Base-by-base conservation (phyloP, 2,797 vertebrate genomes). In the Eleutherodactylus coqui region DNA sequence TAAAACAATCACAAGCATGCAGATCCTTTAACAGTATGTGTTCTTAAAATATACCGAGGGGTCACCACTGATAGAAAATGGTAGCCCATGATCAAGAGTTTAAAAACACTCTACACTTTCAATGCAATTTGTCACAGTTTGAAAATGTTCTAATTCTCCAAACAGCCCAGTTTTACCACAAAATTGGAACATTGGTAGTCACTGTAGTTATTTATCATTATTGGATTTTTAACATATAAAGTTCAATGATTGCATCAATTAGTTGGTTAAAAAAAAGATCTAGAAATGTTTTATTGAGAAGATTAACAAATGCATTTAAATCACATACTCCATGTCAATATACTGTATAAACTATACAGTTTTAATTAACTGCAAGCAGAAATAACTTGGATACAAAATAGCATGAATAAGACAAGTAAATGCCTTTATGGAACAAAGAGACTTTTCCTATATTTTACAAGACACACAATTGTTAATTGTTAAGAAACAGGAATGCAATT, bases 401-500 rank as follows among this genome's bases (percentile, higher is more conserved):
- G 62, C 24, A 85, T 64, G 55, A 38, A 29, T 55, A 17, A 45
- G 17, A 75, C 1, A 49, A 55, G 60, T 41, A 75, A 49, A 34
- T 55, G 45, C 5, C 60, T 82, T 76, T 51, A 38, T 6, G 11
- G 32, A 27, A 76, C 80, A 84, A 41, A 76, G 69, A 75, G 69
- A 72, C 45, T 43, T 70, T 72, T 87, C 70, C 38, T 67, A 14
- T 75, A 53, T 79, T 75, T 64, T 77, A 69, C 45, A 70, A 70
- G 80, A n/a, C 41, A 75, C 45, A 27, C 76, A 29, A 75, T 83
- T 55, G 51, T 79, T 87, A 87, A 80, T 84, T 87, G 83, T 87
- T 79, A 79, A 73, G 36, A 79, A 87, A 84, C 82, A 64, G 82
- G 69, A 87, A 84, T 80, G 86, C 82, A 87, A 87, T 87, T 87